Conservation (phyloP, 2,888 invertebrate species). For the Rutpela maculata region DNA sequence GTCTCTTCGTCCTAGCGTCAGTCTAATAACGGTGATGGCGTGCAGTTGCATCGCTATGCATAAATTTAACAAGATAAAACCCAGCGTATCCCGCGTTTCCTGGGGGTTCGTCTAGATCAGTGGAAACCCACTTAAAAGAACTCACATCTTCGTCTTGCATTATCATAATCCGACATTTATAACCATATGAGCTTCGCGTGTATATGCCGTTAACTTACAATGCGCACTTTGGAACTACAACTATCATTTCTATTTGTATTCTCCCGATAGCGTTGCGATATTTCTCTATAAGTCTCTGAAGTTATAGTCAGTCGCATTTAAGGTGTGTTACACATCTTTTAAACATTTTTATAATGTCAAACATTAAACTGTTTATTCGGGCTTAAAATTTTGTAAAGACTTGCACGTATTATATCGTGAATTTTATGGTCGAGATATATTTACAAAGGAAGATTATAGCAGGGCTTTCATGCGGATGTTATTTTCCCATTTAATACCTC, state of each 20-base stretch:
- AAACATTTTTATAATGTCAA: slow-evolving; percentile 51
- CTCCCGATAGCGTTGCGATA: slow-evolving; percentile 51
- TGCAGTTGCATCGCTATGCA: slow-evolving; percentile 61
- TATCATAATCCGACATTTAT: slow-evolving; percentile 63
- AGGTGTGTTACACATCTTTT: slow-evolving; percentile 46
- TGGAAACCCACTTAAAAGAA: slow-evolving; percentile 54
- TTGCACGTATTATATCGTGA: slow-evolving; percentile 6
- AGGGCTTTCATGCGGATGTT: not conserved
- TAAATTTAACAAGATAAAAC: slow-evolving; percentile 61
- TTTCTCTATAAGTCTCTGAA: slow-evolving; percentile 49
- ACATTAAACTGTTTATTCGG: slow-evolving; percentile 45
- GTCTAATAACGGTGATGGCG: slow-evolving; percentile 57
- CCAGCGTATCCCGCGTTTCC: slow-evolving; percentile 46
- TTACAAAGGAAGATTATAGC: slow-evolving; percentile 2
- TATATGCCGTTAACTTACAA: slow-evolving; percentile 50
- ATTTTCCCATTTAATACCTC: not conserved
- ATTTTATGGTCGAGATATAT: slow-evolving; percentile 17
- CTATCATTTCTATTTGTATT: slow-evolving; percentile 49
- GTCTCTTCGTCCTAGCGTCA: slow-evolving; percentile 45
- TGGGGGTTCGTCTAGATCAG: slow-evolving; percentile 58
- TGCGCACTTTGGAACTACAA: slow-evolving; percentile 42
- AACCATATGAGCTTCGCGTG: slow-evolving; percentile 55
- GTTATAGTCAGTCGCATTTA: slow-evolving; percentile 45
- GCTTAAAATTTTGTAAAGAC: slow-evolving; percentile 27
- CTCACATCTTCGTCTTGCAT: slow-evolving; percentile 57